Evolutionary conservation across 2,113 vertebrate species (phyloP).

Genomic region (Lutjanus erythropterus): DNA sequence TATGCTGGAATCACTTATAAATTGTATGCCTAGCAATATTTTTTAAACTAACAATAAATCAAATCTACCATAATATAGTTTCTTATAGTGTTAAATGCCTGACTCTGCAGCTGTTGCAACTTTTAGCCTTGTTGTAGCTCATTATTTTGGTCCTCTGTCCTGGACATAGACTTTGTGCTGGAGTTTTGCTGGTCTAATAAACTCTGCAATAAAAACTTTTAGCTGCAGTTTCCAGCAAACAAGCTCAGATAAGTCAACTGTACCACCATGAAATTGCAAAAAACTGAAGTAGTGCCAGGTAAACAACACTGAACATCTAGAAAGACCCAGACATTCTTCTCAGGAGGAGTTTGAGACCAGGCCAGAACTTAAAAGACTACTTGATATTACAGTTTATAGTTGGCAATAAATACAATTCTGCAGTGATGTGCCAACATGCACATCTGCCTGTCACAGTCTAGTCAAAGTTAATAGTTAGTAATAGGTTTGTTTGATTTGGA

Average conservation of each 20-base stretch:
- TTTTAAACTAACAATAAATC: neutral
- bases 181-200: slow-evolving; percentile 49
- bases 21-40: neutral
- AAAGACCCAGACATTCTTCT: slow-evolving; percentile 1
- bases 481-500: too few species aligned
- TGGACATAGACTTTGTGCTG: neutral
- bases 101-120: slow-evolving; percentile 16
- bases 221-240: slow-evolving; percentile 23
- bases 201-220: slow-evolving; percentile 16
- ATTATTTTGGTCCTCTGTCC: slow-evolving; percentile 45
- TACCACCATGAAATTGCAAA: neutral
- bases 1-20: neutral
- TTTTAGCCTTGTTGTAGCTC: slow-evolving; percentile 31
- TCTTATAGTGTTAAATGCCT: neutral
- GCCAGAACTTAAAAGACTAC: neutral
- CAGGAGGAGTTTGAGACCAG: neutral
- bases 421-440: neutral
- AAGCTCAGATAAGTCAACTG: slow-evolving; percentile 1
- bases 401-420: neutral
- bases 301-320: slow-evolving; percentile 4
- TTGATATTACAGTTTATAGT: neutral
- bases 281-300: neutral
- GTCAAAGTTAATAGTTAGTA: neutral
- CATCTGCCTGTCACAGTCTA: neutral
- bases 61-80: slow-evolving; percentile 9